A percentile compares a stretch with the other conserved stretches of the same genome.
Evolutionary conservation across 2,888 invertebrate species (phyloP).

Genomic region (Pyralis farinalis): DNA sequence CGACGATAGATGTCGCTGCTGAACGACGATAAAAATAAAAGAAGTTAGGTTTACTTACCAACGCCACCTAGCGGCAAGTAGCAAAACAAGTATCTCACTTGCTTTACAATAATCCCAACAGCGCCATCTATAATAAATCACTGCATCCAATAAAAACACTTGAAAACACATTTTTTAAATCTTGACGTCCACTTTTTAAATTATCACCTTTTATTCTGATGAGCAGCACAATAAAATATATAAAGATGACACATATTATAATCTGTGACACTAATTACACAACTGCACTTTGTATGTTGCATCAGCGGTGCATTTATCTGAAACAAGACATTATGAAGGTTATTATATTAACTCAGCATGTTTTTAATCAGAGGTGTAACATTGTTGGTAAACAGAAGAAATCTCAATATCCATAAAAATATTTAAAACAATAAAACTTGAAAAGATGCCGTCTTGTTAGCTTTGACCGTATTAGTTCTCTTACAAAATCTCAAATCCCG

Average conservation of each 20-base stretch:
- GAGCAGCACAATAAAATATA: constrained; percentile 39
- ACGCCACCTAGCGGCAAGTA: constrained; percentile 54
- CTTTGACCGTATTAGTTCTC: too few species aligned
- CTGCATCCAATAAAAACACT: constrained; percentile 74
- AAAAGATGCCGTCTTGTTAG: too few species aligned
- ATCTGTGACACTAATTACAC: constrained; percentile 50
- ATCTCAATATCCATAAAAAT: too few species aligned
- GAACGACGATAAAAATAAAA: neutral
- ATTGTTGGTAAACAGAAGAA: too few species aligned
- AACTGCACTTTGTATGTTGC: constrained; percentile 61
- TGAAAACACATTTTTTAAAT: constrained; percentile 34
- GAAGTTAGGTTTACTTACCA: constrained; percentile 44
- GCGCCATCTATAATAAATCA: constrained; percentile 66
- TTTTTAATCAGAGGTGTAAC: too few species aligned
- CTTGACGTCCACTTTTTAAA: constrained; percentile 20
- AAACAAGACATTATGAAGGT: constrained; percentile 39
- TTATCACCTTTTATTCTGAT: constrained; percentile 46
- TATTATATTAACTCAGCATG: neutral
- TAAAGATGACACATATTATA: constrained; percentile 39
- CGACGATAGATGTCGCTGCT: constrained; percentile 39
- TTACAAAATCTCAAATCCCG: too few species aligned
- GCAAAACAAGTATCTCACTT: constrained; percentile 48
- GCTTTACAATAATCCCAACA: constrained; percentile 51
- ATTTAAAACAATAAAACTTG: too few species aligned
- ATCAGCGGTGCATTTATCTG: constrained; percentile 57